These are phyloP conservation scores for Leucopsar rothschildi DNA, from an alignment of 2,113 vertebrate species.

Conservation along the genomic window DNA sequence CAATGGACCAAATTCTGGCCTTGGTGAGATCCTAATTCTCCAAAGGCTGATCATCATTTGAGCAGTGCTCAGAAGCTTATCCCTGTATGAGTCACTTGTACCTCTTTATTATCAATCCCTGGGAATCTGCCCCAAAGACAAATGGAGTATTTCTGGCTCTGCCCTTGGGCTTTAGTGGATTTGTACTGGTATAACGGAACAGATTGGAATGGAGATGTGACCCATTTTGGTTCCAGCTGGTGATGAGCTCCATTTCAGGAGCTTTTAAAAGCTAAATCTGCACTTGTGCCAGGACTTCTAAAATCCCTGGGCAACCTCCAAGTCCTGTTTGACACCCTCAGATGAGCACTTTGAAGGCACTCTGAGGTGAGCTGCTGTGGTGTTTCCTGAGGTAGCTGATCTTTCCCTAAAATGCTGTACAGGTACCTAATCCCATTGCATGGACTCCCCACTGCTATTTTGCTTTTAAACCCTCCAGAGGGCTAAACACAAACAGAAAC, in stretches of 20 bases:
- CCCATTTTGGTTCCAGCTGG: conserved; percentile 12
- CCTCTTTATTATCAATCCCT: neutral
- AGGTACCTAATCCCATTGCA: neutral
- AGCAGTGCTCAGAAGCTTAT: neutral
- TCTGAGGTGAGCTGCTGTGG: neutral
- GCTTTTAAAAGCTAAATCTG: neutral
- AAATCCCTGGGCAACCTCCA: neutral
- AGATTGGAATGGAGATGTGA: neutral
- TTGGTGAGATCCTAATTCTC: conserved; percentile 8
- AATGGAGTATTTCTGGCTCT: neutral
- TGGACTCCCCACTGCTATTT: neutral
- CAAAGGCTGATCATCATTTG: conserved; percentile 22
- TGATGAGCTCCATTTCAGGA: neutral
- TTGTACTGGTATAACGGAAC: neutral
- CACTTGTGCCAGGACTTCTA: neutral
- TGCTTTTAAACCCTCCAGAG: neutral
- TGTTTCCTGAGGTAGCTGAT: neutral
- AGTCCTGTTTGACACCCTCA: neutral
- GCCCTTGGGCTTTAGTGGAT: neutral
- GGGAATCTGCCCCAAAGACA: conserved; percentile 36
- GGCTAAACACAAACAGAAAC: neutral
- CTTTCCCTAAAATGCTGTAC: neutral
- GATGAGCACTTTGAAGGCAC: neutral
- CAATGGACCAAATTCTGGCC: neutral
- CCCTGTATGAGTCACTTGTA: conserved; percentile 35